Evolutionary conservation across 1,140 invertebrate genomes (phyloP).

Genomic region (Aphis gossypii): DNA sequence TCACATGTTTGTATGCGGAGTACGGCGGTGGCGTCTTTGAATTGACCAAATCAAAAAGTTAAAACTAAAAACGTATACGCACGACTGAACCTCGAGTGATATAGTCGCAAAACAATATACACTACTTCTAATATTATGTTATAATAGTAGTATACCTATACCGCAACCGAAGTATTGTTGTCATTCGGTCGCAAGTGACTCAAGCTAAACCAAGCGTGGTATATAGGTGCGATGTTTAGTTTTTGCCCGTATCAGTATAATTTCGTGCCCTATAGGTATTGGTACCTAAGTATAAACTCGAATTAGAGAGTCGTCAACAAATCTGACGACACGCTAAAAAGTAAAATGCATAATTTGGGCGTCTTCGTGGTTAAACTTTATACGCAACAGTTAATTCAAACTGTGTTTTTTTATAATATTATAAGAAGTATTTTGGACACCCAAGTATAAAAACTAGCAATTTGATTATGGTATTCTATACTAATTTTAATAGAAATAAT

Average conservation of each 20-base stretch:
- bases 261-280: not conserved
- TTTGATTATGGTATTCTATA: not conserved
- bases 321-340: no score
- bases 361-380: no score
- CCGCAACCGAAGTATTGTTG: not conserved
- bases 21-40: not conserved
- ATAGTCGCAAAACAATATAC: not conserved
- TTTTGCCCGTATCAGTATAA: not conserved
- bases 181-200: not conserved
- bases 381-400: no score
- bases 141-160: no score
- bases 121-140: not conserved
- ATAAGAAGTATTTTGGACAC: not conserved
- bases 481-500: not conserved
- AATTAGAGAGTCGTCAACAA: no score
- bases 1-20: not conserved
- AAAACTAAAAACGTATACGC: not conserved
- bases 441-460: not conserved
- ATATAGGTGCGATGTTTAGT: not conserved
- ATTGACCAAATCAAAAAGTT: not conserved
- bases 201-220: not conserved
- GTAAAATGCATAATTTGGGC: no score
- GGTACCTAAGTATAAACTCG: no score
- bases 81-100: not conserved
- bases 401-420: not conserved